A percentile compares a stretch with the other conserved stretches of the same genome.
Conservation (phyloP, 2,888 invertebrate species). For the Gnatocerus cornutus region DNA sequence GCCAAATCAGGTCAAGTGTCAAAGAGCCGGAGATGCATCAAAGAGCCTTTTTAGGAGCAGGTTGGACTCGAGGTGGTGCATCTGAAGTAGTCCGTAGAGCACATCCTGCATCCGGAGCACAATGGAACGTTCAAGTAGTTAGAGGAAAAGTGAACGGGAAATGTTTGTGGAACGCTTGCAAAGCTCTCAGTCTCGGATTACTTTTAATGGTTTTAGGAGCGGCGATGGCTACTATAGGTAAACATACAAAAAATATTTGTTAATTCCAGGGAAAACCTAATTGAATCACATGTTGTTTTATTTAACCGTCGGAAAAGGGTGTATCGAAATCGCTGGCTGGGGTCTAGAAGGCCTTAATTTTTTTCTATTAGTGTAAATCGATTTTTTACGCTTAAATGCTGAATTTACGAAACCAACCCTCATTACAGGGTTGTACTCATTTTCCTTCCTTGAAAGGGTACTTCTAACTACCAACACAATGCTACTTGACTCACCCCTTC, state of each 20-base stretch:
- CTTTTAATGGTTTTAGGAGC: conserved; percentile 91
- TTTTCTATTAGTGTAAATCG: no score
- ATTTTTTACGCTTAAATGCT: no score
- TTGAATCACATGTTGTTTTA: no score
- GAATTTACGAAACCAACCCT: no score
- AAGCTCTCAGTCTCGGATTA: conserved; percentile 90
- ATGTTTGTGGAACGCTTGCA: conserved; percentile 95
- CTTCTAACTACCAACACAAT: no score
- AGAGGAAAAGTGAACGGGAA: conserved; percentile 90
- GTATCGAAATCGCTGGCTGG: neutral
- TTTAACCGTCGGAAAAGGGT: neutral
- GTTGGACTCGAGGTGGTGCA: conserved; percentile 69
- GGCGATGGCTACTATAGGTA: conserved; percentile 94
- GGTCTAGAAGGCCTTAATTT: no score
- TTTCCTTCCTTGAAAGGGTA: no score
- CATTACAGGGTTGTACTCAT: no score
- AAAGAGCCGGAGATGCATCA: conserved; percentile 60
- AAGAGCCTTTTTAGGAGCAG: conserved; percentile 69
- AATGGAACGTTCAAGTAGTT: conserved; percentile 90
- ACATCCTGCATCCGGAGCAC: conserved; percentile 86
- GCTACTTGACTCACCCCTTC: no score
- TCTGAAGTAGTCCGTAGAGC: conserved; percentile 75
- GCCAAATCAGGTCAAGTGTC: neutral
- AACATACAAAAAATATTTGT: neutral
- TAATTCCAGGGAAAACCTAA: no score